Evolutionary conservation across 2,888 invertebrate genomes (phyloP).

Genomic region (Acanthococcus lagerstroemiae): DNA sequence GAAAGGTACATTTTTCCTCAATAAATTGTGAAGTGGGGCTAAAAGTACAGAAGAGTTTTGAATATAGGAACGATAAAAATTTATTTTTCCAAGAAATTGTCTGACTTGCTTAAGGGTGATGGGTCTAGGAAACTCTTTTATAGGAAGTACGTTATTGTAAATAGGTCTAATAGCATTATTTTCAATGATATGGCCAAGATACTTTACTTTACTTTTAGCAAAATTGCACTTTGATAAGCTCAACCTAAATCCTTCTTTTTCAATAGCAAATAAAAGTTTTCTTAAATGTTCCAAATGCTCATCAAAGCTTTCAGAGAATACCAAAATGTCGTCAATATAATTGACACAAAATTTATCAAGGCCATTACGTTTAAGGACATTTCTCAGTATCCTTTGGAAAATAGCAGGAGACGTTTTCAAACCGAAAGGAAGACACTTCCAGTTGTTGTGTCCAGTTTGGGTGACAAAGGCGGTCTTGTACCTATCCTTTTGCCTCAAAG

Average conservation of each 20-base stretch:
- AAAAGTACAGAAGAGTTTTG: conserved; percentile 32
- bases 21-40: conserved; percentile 18
- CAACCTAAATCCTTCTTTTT: conserved; percentile 21
- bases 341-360: no score
- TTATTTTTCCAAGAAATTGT: no score
- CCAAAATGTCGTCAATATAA: no score
- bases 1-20: no score
- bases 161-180: conserved; percentile 34
- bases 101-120: conserved; percentile 11
- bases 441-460: conserved; percentile 36
- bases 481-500: conserved; percentile 34
- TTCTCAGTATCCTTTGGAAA: conserved; percentile 35
- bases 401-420: conserved; percentile 36
- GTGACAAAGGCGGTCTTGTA: no score
- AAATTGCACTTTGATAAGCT: conserved; percentile 21
- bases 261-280: conserved; percentile 24
- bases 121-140: conserved; percentile 6
- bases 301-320: conserved; percentile 34
- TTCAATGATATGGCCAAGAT: conserved; percentile 18
- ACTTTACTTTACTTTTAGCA: conserved; percentile 4
- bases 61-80: conserved; percentile 30
- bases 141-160: conserved; percentile 8
- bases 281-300: conserved; percentile 34
- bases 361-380: no score
- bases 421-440: conserved; percentile 35